Percentiles rank a stretch among this genome's conserved stretches.
Evolutionary conservation across 2,797 vertebrate genomes (phyloP).

Genomic region (Chaetodon trifasciatus): DNA sequence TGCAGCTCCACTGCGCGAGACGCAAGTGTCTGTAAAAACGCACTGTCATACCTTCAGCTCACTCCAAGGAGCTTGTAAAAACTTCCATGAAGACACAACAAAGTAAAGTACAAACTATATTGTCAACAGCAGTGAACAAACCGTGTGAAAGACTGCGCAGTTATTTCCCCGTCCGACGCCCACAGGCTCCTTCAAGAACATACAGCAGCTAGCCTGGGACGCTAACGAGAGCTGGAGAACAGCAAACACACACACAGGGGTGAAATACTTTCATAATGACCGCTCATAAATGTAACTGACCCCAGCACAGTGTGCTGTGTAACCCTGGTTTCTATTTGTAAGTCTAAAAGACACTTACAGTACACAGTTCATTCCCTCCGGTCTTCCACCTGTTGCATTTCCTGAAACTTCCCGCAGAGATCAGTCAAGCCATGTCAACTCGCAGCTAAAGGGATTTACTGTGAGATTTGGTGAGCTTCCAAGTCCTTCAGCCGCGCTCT

Average conservation of each 20-base stretch:
- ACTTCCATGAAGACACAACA: not conserved
- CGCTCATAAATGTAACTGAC: not conserved
- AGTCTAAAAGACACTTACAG: constrained; percentile 33
- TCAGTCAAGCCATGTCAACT: constrained; percentile 66
- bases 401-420: constrained; percentile 78
- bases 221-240: constrained; percentile 57
- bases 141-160: constrained; percentile 57
- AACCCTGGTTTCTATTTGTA: not conserved
- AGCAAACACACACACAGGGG: constrained; percentile 16
- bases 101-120: not conserved
- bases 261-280: constrained; percentile 32
- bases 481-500: constrained; percentile 23
- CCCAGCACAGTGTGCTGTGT: not conserved
- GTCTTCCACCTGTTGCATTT: constrained; percentile 84
- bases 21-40: constrained; percentile 35
- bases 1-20: not conserved
- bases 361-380: constrained; percentile 40
- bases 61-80: not conserved
- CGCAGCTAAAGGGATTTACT: constrained; percentile 77
- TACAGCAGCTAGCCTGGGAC: constrained; percentile 65
- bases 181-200: constrained; percentile 38
- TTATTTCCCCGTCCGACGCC: constrained; percentile 40
- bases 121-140: constrained; percentile 25
- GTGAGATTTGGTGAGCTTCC: constrained; percentile 63
- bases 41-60: not conserved